Conservation (phyloP, 1,140 invertebrate species). For the Nasonia giraulti region DNA sequence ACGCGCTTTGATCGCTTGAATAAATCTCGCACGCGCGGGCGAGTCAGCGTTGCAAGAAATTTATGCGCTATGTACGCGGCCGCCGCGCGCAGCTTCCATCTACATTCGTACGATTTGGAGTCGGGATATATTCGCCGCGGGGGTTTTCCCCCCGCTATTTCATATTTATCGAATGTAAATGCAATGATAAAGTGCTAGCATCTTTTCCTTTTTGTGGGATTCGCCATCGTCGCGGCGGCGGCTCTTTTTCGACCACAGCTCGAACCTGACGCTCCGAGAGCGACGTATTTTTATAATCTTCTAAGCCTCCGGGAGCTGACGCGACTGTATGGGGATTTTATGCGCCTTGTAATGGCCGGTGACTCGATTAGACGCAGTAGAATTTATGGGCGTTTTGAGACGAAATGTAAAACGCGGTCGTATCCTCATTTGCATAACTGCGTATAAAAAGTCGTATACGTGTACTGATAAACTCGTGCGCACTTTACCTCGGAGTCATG, state of each 20-base stretch:
- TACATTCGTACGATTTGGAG: constrained; percentile 39
- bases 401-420: neutral
- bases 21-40: constrained; percentile 27
- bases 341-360: constrained; percentile 4
- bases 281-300: constrained; percentile 38
- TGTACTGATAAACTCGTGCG: neutral
- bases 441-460: constrained; percentile 8
- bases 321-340: constrained; percentile 11
- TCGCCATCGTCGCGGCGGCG: neutral
- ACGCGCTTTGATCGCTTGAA: constrained; percentile 31
- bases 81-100: constrained; percentile 10
- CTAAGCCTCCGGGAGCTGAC: constrained; percentile 22
- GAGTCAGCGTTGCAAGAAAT: constrained; percentile 46
- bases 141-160: constrained; percentile 40
- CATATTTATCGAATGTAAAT: constrained; percentile 53
- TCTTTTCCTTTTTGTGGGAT: constrained; percentile 19
- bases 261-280: neutral
- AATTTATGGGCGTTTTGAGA: constrained; percentile 36
- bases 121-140: constrained; percentile 22
- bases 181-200: constrained; percentile 45
- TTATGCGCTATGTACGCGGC: constrained; percentile 27
- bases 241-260: constrained; percentile 27
- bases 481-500: neutral
- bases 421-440: neutral
- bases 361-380: neutral